Base-by-base conservation (phyloP, 2,797 vertebrate genomes). In the Anas flavirostris region DNA sequence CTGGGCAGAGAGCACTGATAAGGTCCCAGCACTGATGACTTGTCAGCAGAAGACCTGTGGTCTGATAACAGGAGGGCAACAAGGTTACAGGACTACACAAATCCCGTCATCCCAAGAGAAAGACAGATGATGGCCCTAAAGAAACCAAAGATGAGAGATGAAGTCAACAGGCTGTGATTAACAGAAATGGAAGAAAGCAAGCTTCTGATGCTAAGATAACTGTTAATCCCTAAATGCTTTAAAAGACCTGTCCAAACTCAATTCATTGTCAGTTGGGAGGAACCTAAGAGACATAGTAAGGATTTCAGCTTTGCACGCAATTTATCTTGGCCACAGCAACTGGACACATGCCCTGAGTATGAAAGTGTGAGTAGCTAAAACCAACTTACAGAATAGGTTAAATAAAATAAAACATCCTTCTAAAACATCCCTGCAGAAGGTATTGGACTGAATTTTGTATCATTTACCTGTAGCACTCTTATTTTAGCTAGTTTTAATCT, bases 401-500 rank as follows among this genome's bases (percentile, higher is more conserved):
- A 92, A 81, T 44, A 58, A 77, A 86, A 77, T 29, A 62, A 77
- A 86, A 77, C 29, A 60, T 10, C 13, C 28, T 70, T 66, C 69
- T 84, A 44, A 44, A 44, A 44, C 43, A 44, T 44, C 26, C 41
- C 26, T 74, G 86, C 60, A 90, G 35, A 67, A 77, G 53, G 53
- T 50, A 22, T 82, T 64, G 60, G 52, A 39, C 22, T 60, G 77
- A 52, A 60, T 60, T 74, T 75, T 79, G 35, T 37, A 82, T 82
- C 35, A 53, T 41, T 86, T 90, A 84, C 76, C 60, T 67, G 60
- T 35, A 19, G 76, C 48, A 72, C 31, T 88, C 25, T 60, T 56
- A 64, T 58, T 90, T 72, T 80, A 84, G 29, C 14, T 66, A 68
- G 60, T 78, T 93, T 81, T 90, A 89, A 78, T 75, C 80, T 62